Evolutionary conservation across 2,888 invertebrate genomes (phyloP), one percentile per base, ranked within the genome.

Genomic region (Deroplatys truncata): DNA sequence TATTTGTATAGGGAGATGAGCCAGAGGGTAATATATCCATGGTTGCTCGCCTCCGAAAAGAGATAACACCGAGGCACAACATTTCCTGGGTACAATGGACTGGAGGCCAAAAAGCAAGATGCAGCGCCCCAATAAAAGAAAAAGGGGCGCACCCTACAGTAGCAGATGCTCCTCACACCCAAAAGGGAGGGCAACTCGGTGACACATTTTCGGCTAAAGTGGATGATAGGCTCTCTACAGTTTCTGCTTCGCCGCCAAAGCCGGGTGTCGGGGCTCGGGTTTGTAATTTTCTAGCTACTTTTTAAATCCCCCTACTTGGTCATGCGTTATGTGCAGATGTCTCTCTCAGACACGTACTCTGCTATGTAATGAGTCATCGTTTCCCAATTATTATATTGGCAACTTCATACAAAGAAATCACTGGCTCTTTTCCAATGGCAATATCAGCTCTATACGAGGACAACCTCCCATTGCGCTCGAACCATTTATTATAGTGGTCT

Each of bases 1-100:
- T 87, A 87, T 87, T 87, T 87, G 87, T 83, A 35, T 87, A 87
- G 87, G 87, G 87, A 87, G 87, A 87, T 87, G 87, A 87, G 87
- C 35, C 83, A 13, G n/a, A 35, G 20, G 31, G 87, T 83, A 82
- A 87, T 87, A 83, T 35, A 87, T 35, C 56, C 56, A 87, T 43
- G 49, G 82, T 82, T 86, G 43, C 82, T 10, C 28, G 86, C 86
- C 72, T 86, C 56, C 86, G 10, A 86, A 86, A 86, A 86, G 86
- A 86, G 86, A 86, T 86, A 86, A 72, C 56, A 20, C 56, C 20
- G 56, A 72, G 56, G 56, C 56, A 72, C 56, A 72, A 72, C 56
- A 72, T 72, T 72, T 72, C 56, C 20, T 25, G 25, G 56, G 2
- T 72, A 72, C 56, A 72, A 72, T 72, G 56, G 56, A 72, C 56